Conservation (phyloP, 2,888 invertebrate species). For the Buathra laborator region DNA sequence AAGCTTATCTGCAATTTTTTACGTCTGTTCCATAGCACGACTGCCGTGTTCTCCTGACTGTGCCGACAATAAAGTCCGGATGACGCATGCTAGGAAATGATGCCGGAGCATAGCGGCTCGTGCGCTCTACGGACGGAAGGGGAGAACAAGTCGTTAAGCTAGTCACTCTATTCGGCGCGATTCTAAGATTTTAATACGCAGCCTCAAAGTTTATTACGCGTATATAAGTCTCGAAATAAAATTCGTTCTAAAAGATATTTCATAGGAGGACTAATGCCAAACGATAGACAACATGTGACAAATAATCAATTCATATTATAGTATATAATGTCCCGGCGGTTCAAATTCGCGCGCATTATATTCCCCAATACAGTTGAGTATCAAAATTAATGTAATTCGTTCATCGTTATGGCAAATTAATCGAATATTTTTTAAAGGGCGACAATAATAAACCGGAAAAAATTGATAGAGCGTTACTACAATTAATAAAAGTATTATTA, state of each 20-base stretch:
- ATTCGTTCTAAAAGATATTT: background rate
- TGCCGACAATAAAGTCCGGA: constrained; percentile 41
- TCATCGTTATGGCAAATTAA: background rate
- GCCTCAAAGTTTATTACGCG: constrained; percentile 18
- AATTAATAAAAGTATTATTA: background rate
- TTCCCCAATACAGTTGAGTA: background rate
- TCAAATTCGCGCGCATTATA: background rate
- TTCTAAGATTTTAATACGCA: background rate
- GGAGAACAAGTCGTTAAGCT: background rate
- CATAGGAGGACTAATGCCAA: background rate
- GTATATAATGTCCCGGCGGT: background rate
- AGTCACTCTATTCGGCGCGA: background rate
- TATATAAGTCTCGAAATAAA: background rate
- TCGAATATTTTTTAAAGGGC: background rate
- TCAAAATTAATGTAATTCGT: background rate
- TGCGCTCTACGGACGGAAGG: background rate
- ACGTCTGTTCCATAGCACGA: constrained; percentile 19
- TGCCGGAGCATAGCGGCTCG: background rate
- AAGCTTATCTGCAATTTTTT: constrained; percentile 5
- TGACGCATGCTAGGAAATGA: constrained; percentile 57
- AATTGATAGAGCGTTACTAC: background rate
- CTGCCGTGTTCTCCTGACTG: background rate
- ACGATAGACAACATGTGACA: background rate
- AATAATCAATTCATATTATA: background rate
- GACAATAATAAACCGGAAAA: background rate